A percentile compares a stretch with the other conserved stretches of the same genome.
These are phyloP conservation scores for Poecile atricapillus DNA, from an alignment of 2,113 vertebrate species.

Conservation along the genomic window DNA sequence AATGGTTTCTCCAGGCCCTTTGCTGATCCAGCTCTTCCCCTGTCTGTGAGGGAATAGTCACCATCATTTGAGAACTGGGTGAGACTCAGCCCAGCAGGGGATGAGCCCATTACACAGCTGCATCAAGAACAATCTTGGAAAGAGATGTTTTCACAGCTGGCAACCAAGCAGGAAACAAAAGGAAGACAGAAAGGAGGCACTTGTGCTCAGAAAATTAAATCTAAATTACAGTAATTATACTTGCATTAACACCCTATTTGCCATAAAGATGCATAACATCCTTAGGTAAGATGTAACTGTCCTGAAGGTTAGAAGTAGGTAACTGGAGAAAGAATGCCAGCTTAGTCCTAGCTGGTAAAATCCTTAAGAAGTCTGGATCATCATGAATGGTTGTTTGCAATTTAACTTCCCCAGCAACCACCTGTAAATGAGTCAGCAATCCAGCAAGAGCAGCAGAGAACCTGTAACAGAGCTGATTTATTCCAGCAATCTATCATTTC, in stretches of 20 bases:
- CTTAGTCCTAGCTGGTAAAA: not conserved
- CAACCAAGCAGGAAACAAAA: conserved; percentile 9
- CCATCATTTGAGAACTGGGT: not conserved
- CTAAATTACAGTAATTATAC: conserved; percentile 18
- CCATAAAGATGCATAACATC: not conserved
- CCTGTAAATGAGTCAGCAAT: not conserved
- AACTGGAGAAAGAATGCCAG: not conserved
- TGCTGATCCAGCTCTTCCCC: not conserved
- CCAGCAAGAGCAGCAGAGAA: not conserved
- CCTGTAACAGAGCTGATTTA: conserved; percentile 1
- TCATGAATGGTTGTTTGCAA: not conserved
- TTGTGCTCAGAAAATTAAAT: conserved; percentile 28
- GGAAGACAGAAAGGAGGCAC: conserved; percentile 5
- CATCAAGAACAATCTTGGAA: not conserved
- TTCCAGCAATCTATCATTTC: not conserved
- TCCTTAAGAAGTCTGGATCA: not conserved
- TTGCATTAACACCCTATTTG: conserved; percentile 12
- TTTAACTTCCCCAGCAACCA: not conserved
- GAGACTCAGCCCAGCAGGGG: not conserved
- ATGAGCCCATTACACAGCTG: not conserved
- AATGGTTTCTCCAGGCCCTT: not conserved
- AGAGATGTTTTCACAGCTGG: conserved; percentile 7
- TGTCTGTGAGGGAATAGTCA: not conserved
- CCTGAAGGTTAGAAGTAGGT: not conserved
- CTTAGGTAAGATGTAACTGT: not conserved